phyloP scores from a whole-genome alignment of 2,113 vertebrate genomes.

The Marmota monax region DNA sequence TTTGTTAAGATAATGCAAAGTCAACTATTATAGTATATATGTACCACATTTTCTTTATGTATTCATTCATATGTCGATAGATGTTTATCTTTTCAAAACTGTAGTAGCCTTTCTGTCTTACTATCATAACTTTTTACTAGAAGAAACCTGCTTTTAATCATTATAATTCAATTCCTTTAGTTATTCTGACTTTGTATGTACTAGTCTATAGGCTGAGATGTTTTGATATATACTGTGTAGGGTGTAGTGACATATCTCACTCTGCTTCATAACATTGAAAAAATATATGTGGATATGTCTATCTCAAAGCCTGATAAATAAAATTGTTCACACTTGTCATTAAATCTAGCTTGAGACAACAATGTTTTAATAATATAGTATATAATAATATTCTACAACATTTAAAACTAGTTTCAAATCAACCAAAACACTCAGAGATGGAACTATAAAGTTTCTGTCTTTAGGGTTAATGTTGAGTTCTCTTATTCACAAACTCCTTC shows the following conservation, averaged over 20 bases:
- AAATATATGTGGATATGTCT: neutral
- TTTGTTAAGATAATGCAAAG: neutral
- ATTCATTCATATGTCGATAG: neutral
- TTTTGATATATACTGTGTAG: neutral
- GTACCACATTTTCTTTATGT: neutral
- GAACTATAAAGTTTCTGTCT: neutral
- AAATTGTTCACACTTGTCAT: neutral
- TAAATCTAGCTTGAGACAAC: neutral
- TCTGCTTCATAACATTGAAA: neutral
- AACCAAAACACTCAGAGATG: neutral
- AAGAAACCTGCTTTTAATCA: neutral
- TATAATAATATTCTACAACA: neutral
- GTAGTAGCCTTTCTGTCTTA: neutral
- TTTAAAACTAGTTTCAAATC: neutral
- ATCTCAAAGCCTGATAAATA: neutral
- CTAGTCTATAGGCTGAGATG: neutral
- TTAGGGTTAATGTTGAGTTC: neutral
- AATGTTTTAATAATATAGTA: neutral
- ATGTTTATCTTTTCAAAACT: neutral
- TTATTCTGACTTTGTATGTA: neutral
- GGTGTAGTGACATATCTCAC: neutral
- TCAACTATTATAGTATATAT: neutral
- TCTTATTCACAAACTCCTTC: neutral
- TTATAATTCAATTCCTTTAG: neutral
- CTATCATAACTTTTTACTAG: neutral